phyloP scores from a whole-genome alignment of 2,888 invertebrate genomes.

The Sminthurinus aureus region DNA sequence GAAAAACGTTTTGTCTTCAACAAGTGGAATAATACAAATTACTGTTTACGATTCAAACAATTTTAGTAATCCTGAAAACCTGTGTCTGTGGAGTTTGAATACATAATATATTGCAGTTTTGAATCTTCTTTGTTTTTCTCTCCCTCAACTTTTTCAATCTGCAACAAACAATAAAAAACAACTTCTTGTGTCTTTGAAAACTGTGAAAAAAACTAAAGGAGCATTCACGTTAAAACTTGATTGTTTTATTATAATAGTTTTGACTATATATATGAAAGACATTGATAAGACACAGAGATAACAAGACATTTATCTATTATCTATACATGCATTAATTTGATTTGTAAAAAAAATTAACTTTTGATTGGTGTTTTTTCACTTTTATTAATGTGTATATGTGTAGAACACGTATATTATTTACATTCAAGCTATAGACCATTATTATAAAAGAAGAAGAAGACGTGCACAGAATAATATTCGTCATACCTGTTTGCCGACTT shows the following conservation, averaged over 20 bases:
- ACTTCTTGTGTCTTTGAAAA: too few species aligned
- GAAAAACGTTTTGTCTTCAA: too few species aligned
- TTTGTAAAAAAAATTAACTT: constrained; percentile 17
- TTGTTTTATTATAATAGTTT: neutral
- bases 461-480: constrained; percentile 23
- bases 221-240: neutral
- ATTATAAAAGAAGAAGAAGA: neutral
- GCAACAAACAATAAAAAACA: too few species aligned
- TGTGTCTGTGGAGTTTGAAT: too few species aligned
- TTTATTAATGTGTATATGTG: neutral
- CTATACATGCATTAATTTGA: constrained; percentile 19
- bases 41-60: too few species aligned
- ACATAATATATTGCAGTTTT: too few species aligned
- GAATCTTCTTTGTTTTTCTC: too few species aligned
- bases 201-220: too few species aligned
- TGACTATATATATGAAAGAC: neutral
- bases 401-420: neutral
- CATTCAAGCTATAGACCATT: neutral
- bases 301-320: constrained; percentile 19
- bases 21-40: too few species aligned
- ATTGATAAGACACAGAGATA: constrained; percentile 10
- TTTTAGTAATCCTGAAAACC: too few species aligned
- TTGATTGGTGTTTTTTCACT: constrained; percentile 26
- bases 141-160: too few species aligned
- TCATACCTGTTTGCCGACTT: constrained; percentile 35